Percentiles rank a stretch among this genome's conserved stretches.
Evolutionary conservation across 2,113 vertebrate species (phyloP).

Genomic region (Nothoprocta perdicaria): DNA sequence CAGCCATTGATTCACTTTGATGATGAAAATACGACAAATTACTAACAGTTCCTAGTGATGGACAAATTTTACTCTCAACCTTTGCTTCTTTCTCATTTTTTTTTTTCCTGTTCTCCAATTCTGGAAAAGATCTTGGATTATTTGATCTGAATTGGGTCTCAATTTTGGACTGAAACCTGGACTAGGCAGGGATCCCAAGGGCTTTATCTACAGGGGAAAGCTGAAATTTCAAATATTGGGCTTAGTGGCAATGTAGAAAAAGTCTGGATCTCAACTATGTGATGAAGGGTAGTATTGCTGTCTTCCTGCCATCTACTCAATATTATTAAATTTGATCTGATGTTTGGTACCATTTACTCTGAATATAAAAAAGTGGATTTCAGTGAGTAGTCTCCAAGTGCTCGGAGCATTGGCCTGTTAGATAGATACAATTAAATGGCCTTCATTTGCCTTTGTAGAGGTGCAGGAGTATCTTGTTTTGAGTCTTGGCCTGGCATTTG

Average conservation of each 20-base stretch:
- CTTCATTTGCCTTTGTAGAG: neutral
- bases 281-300: neutral
- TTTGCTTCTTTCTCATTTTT: accelerated
- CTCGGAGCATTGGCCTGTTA: neutral
- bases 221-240: too few species aligned
- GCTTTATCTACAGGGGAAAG: accelerated
- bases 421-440: accelerated
- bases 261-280: accelerated
- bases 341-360: accelerated
- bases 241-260: neutral
- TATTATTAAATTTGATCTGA: neutral
- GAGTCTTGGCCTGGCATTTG: accelerated
- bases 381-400: accelerated
- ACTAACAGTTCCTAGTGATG: accelerated
- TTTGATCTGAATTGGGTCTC: accelerated
- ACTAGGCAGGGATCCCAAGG: accelerated
- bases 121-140: accelerated
- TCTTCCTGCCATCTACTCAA: accelerated
- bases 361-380: accelerated
- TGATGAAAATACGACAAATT: accelerated
- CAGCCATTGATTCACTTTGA: accelerated
- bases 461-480: neutral
- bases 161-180: neutral
- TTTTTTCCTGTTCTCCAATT: accelerated
- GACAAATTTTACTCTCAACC: neutral